These are phyloP conservation scores for Amphimedon queenslandica DNA, from an alignment of 37 sponge, comb jelly and placozoan species.

Conservation along the genomic window DNA sequence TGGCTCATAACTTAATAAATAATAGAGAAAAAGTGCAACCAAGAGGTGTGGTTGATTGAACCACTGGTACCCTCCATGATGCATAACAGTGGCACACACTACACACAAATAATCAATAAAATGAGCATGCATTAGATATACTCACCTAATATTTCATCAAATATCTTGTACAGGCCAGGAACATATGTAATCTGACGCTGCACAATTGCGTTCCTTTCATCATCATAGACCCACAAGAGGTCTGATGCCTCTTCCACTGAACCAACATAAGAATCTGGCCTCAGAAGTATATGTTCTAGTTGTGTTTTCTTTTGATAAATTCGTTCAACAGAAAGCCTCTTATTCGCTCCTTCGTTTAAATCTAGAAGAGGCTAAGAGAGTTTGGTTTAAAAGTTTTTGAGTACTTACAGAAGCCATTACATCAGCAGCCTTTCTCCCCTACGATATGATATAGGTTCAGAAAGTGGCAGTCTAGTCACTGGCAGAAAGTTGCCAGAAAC, in stretches of 20 bases:
- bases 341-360: conserved; percentile 27
- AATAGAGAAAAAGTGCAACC: too few species aligned
- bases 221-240: conserved; percentile 85
- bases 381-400: not conserved
- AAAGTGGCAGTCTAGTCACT: too few species aligned
- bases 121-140: not conserved
- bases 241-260: conserved; percentile 86
- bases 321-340: conserved; percentile 88
- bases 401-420: not conserved
- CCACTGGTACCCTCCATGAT: too few species aligned
- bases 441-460: too few species aligned
- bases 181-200: conserved; percentile 78
- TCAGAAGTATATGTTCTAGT: conserved; percentile 92
- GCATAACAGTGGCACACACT: not conserved
- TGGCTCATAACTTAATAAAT: too few species aligned
- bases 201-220: conserved; percentile 74
- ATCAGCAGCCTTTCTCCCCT: too few species aligned
- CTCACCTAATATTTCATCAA: conserved; percentile 92
- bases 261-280: conserved; percentile 97
- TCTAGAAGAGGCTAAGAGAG: not conserved
- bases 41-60: too few species aligned
- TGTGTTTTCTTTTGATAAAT: conserved; percentile 96
- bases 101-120: not conserved
- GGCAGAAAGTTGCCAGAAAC: too few species aligned
- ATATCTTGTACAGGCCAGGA: conserved; percentile 98